Evolutionary conservation across 2,888 invertebrate species (phyloP).

Genomic region (Rotaria socialis): DNA sequence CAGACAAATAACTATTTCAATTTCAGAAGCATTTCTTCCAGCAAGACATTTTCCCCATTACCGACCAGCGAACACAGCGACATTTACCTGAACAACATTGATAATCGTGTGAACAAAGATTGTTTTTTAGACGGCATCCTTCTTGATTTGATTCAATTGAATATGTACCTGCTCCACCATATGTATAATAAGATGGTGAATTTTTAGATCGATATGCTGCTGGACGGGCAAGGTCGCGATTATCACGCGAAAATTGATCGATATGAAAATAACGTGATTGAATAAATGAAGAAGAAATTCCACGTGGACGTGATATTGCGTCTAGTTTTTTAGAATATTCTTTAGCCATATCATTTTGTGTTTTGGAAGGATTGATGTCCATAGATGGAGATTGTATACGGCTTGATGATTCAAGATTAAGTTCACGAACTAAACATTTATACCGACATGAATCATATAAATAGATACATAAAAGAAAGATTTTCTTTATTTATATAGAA

Average conservation of each 20-base stretch:
- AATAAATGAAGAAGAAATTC: not conserved
- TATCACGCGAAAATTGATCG: not conserved
- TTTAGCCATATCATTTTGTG: not conserved
- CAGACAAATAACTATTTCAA: not conserved
- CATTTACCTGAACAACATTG: conserved; percentile 33
- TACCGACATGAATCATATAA: no score
- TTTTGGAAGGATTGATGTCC: not conserved
- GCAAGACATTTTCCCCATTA: not conserved
- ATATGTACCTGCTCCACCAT: not conserved
- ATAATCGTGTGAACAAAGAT: not conserved
- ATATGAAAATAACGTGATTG: not conserved
- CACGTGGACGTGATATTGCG: not conserved
- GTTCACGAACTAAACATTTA: not conserved
- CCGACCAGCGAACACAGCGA: not conserved
- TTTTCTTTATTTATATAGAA: no score
- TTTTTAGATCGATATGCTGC: not conserved
- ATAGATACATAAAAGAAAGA: no score
- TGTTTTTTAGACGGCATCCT: conserved; percentile 2
- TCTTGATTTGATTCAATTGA: not conserved
- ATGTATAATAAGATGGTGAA: not conserved
- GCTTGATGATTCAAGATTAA: not conserved
- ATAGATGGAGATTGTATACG: not conserved
- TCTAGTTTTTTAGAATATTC: not conserved
- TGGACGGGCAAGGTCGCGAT: not conserved
- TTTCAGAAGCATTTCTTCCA: conserved; percentile 1